Percentiles rank a stretch among this genome's conserved stretches.
phyloP scores from a whole-genome alignment of 2,888 invertebrate species.

The Ferrisia virgata region DNA sequence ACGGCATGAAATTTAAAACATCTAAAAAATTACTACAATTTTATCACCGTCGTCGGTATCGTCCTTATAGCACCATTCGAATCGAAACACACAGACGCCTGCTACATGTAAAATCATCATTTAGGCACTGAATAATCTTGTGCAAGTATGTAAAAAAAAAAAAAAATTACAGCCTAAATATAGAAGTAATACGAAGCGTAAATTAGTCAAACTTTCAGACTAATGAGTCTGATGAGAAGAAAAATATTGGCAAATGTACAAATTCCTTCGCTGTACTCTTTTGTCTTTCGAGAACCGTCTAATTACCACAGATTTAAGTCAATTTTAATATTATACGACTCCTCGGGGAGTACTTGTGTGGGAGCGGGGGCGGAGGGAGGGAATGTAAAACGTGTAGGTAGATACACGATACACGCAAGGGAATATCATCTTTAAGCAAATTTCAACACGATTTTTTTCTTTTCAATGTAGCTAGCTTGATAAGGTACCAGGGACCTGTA shows the following conservation, averaged over 20 bases:
- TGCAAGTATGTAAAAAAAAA: neutral
- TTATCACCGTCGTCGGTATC: neutral
- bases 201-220: slow-evolving; percentile 6
- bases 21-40: neutral
- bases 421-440: too few relatives aligned
- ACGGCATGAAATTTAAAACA: neutral
- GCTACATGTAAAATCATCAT: too few relatives aligned
- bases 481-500: too few relatives aligned
- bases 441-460: too few relatives aligned
- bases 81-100: neutral
- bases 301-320: neutral
- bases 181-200: slow-evolving; percentile 28
- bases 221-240: slow-evolving; percentile 6
- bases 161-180: slow-evolving; percentile 20
- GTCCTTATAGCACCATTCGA: neutral
- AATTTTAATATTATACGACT: neutral
- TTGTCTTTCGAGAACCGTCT: slow-evolving; percentile 2
- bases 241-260: slow-evolving; percentile 15
- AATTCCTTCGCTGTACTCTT: neutral
- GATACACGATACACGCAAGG: too few relatives aligned
- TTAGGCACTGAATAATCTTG: neutral
- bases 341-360: too few relatives aligned
- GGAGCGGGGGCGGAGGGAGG: too few relatives aligned
- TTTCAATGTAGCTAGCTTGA: too few relatives aligned
- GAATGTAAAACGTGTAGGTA: too few relatives aligned